Base-by-base conservation (phyloP, 1,140 invertebrate species). In the Diprion similis region DNA sequence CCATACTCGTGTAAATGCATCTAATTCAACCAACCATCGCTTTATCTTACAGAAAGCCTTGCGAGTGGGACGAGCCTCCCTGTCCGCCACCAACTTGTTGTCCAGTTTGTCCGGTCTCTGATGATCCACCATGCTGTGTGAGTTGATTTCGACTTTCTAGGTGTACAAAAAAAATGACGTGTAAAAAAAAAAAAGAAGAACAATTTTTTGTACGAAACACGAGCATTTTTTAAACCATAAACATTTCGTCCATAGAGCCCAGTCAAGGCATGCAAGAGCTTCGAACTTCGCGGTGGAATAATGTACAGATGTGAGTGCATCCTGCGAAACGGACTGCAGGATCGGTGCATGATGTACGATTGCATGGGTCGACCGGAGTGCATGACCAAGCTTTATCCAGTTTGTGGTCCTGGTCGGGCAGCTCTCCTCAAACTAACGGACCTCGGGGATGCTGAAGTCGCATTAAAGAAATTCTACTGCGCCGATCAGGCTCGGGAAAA, bases 301-400 rank as follows among this genome's bases (percentile, higher is more conserved):
- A 89, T 94, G 80, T 90, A 93, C 76, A 91, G 90, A 71, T 95
- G 93, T 77, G 91, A 94, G 73, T 95, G 93, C 78, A 91, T 93
- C 68, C 93, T 91, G 78, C 89, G 92, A n/a, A 94, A 95, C 84
- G 93, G 93, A 0, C 84, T 95, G 8, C 93, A 95, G 83, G 93
- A 94, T 79, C 91, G 93, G 72, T 95, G 93, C 77, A 90, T 91
- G 19, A 87, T 93, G 24, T 90, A 89, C 51, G 90, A 92, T 72
- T 94, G 93, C 78, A 90, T 91, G 74, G 93, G 93, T 37, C 85
- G 91, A 67, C 92, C 93, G 0, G 89, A 91, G 24, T 94, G 93
- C 78, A 84, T 93, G 80, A 91, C 89, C 15, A 89, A 91, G 77
- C 90, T 93, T 1, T 90, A 91, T 72, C 93, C 93, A 0, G 85